A percentile compares a stretch with the other conserved stretches of the same genome.
Conservation (phyloP, 2,888 invertebrate genomes). For the Psococerastis gibbosa region DNA sequence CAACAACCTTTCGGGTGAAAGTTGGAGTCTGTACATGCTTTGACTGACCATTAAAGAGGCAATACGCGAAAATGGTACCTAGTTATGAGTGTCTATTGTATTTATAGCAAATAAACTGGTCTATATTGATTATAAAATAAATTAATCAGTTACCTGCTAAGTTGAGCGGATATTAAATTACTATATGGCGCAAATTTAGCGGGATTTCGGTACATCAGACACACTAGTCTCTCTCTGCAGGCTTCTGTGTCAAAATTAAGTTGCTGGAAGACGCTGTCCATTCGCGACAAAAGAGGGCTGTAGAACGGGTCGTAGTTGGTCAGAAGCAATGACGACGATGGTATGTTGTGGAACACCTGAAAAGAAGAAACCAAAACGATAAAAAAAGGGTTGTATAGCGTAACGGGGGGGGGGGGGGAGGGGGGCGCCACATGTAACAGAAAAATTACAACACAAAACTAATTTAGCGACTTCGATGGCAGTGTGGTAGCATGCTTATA, state of each 20-base stretch:
- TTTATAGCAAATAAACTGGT: too few relatives aligned
- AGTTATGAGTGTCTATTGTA: too few relatives aligned
- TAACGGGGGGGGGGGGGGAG: too few relatives aligned
- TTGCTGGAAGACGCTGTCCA: conserved; percentile 52
- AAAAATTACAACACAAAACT: not conserved
- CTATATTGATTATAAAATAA: too few relatives aligned
- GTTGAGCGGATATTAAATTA: conserved; percentile 66
- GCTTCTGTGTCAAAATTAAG: conserved; percentile 49
- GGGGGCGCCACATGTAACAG: too few relatives aligned
- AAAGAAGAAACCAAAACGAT: too few relatives aligned
- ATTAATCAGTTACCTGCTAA: conserved; percentile 83
- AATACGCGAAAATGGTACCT: too few relatives aligned
- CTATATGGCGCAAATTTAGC: conserved; percentile 66
- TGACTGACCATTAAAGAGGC: too few relatives aligned
- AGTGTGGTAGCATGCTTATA: too few relatives aligned
- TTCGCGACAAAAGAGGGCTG: conserved; percentile 54
- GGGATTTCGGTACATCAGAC: conserved; percentile 70
- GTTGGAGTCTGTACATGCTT: too few relatives aligned
- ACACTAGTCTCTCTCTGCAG: conserved; percentile 62
- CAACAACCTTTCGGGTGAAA: too few relatives aligned
- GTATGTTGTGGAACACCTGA: conserved; percentile 67
- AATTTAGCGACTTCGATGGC: not conserved
- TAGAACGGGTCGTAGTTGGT: conserved; percentile 82
- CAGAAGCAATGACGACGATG: conserved; percentile 58
- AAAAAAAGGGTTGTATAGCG: too few relatives aligned